These are phyloP conservation scores for Tenthredo notha DNA, from an alignment of 2,888 invertebrate species.

Conservation along the genomic window DNA sequence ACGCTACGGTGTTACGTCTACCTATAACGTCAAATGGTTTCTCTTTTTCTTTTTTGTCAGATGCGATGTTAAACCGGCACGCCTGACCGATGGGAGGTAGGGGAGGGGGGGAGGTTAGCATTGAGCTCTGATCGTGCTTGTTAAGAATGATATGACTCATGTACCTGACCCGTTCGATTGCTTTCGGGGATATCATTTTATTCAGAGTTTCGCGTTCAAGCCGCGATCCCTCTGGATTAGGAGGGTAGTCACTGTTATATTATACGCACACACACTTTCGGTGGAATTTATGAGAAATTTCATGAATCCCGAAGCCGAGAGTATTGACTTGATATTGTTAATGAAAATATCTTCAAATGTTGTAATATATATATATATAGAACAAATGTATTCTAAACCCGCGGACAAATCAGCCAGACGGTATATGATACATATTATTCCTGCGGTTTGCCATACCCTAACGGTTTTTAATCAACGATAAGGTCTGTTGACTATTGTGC, in stretches of 20 bases:
- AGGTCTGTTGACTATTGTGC: not conserved
- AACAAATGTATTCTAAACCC: not conserved
- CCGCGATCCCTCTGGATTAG: not conserved
- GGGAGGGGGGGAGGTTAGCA: conserved; percentile 31
- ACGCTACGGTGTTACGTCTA: conserved; percentile 33
- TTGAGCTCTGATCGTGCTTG: conserved; percentile 32
- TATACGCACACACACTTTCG: not conserved
- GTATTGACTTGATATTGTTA: not conserved
- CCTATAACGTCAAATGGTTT: conserved; percentile 42
- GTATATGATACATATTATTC: not conserved
- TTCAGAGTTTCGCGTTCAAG: conserved; percentile 7
- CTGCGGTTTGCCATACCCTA: not conserved
- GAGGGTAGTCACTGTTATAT: not conserved
- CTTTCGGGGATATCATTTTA: conserved; percentile 26
- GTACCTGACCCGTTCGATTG: conserved; percentile 21
- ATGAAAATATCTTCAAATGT: not conserved
- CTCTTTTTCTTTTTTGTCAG: conserved; percentile 45
- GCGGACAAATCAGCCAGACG: not conserved
- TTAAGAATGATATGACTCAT: conserved; percentile 48
- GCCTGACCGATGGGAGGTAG: not conserved
- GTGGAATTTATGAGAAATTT: not conserved
- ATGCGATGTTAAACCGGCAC: conserved; percentile 45
- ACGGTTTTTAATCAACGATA: not conserved
- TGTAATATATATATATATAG: not conserved
- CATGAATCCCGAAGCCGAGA: not conserved